Conservation (phyloP, 2,113 vertebrate genomes). For the Phrynosoma blainvillii region DNA sequence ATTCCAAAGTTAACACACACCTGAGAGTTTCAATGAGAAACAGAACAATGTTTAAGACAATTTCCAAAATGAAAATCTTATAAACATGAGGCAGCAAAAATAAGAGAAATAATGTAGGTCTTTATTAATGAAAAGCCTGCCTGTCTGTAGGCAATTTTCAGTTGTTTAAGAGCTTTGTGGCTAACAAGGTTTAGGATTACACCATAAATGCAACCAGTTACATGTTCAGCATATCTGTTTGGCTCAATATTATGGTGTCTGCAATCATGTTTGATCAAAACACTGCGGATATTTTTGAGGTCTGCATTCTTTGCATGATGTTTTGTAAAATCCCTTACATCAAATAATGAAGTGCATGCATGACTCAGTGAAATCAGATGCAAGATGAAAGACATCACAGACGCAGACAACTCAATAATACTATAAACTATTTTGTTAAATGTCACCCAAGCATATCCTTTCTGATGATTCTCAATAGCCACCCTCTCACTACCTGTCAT, state of each 20-base stretch:
- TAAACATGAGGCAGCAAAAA: constrained; percentile 56
- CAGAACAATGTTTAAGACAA: constrained; percentile 52
- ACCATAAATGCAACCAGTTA: constrained; percentile 45
- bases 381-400: background rate
- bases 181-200: constrained; percentile 27
- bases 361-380: constrained; percentile 36
- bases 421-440: constrained; percentile 7
- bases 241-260: constrained; percentile 10
- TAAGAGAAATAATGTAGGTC: constrained; percentile 55
- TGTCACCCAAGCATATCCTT: constrained; percentile 21
- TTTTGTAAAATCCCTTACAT: constrained; percentile 25
- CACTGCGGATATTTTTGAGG: background rate
- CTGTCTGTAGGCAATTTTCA: constrained; percentile 37
- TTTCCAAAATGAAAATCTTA: constrained; percentile 37
- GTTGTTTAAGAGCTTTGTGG: constrained; percentile 41
- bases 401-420: constrained; percentile 4
- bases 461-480: constrained; percentile 5
- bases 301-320: constrained; percentile 6
- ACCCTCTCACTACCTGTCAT: background rate
- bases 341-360: constrained; percentile 40
- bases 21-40: constrained; percentile 65
- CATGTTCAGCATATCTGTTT: constrained; percentile 40
- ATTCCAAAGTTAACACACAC: constrained; percentile 45
- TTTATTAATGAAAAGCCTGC: constrained; percentile 28
- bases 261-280: constrained; percentile 18